phyloP scores from a whole-genome alignment of 1,140 invertebrate species.

The Vanessa tameamea region DNA sequence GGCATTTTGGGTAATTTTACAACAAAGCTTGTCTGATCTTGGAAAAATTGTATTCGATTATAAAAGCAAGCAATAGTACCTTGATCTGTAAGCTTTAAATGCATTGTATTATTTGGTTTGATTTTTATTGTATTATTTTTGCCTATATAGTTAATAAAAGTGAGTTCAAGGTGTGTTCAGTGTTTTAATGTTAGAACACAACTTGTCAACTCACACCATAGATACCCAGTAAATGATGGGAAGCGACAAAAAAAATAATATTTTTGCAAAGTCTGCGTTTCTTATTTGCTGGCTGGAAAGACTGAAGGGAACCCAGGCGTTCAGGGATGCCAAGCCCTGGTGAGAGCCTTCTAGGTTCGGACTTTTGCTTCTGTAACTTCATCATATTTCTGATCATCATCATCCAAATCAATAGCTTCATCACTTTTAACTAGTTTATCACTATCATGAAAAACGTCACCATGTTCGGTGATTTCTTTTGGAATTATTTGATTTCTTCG shows the following conservation, averaged over 20 bases:
- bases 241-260: constrained; percentile 67
- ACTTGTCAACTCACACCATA: constrained; percentile 30
- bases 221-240: constrained; percentile 46
- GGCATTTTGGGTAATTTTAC: not conserved
- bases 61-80: constrained; percentile 17
- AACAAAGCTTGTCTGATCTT: not conserved
- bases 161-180: constrained; percentile 41
- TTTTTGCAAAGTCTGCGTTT: constrained; percentile 80
- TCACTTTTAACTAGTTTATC: constrained; percentile 38
- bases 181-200: constrained; percentile 31
- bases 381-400: constrained; percentile 62
- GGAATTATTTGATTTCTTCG: constrained; percentile 48
- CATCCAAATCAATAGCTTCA: constrained; percentile 42
- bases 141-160: constrained; percentile 29
- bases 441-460: constrained; percentile 41
- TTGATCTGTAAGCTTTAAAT: constrained; percentile 35
- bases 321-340: constrained; percentile 81
- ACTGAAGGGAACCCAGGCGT: constrained; percentile 80
- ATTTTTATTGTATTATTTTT: constrained; percentile 33
- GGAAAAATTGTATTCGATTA: constrained; percentile 6
- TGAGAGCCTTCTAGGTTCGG: constrained; percentile 80
- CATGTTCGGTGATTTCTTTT: constrained; percentile 42
- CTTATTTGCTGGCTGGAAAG: constrained; percentile 79
- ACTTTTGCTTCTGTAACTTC: constrained; percentile 75
- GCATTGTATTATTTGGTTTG: constrained; percentile 37